These are phyloP conservation scores for Drosophila ironensis DNA, from an alignment of 1,140 invertebrate species.

Conservation along the genomic window DNA sequence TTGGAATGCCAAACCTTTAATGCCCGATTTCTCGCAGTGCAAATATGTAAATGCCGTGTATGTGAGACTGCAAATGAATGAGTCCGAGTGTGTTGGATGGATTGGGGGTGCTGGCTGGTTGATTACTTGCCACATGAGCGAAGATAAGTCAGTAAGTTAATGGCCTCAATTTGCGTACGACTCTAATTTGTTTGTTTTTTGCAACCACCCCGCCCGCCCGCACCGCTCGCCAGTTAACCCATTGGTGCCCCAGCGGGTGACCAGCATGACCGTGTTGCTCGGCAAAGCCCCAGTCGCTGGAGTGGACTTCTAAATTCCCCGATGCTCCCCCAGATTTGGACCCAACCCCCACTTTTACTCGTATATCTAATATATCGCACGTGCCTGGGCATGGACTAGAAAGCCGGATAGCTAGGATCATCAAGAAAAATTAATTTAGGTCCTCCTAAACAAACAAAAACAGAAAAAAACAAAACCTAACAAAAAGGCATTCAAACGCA, in stretches of 20 bases:
- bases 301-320: constrained; percentile 18
- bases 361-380: constrained; percentile 9
- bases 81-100: not conserved
- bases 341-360: constrained; percentile 11
- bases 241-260: constrained; percentile 35
- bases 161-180: constrained; percentile 38
- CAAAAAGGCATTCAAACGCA: constrained; percentile 6
- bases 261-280: constrained; percentile 15
- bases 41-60: not conserved
- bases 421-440: not conserved
- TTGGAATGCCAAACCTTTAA: constrained; percentile 1
- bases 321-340: constrained; percentile 16
- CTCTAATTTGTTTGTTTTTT: constrained; percentile 41
- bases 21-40: constrained; percentile 10
- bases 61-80: not conserved
- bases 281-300: constrained; percentile 7
- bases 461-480: not conserved
- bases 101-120: constrained; percentile 6
- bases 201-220: constrained; percentile 13
- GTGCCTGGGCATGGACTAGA: constrained; percentile 13
- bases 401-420: constrained; percentile 7
- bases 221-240: constrained; percentile 34
- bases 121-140: constrained; percentile 33
- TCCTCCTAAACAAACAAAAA: not conserved
- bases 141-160: constrained; percentile 46